Conservation (phyloP, 2,113 vertebrate species). For the Otocyon megalotis region DNA sequence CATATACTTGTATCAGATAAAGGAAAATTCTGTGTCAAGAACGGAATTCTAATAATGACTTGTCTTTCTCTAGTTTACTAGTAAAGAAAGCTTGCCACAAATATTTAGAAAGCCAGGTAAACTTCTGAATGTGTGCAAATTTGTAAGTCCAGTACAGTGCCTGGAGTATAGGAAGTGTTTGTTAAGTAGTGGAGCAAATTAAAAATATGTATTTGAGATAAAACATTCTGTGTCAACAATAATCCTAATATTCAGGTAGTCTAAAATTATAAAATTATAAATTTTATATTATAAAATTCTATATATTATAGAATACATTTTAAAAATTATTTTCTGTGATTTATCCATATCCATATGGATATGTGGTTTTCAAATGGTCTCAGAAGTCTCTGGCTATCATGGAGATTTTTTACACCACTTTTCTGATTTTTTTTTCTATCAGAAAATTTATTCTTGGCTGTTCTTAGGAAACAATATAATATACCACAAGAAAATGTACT, state of each 20-base stretch:
- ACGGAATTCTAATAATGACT: constrained; percentile 68
- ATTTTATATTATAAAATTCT: too few species aligned
- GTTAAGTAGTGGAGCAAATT: not conserved
- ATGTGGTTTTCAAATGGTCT: not conserved
- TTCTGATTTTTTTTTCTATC: not conserved
- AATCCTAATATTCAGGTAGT: not conserved
- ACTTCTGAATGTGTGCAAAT: not conserved
- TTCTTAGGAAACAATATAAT: not conserved
- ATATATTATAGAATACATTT: not conserved
- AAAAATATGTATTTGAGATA: not conserved
- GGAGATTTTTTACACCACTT: not conserved
- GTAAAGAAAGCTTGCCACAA: constrained; percentile 48
- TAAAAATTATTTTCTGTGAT: not conserved
- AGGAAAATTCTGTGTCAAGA: constrained; percentile 60
- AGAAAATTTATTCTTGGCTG: not conserved
- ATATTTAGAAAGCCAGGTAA: not conserved
- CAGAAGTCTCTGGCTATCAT: not conserved
- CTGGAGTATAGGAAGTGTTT: not conserved
- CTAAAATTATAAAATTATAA: not conserved
- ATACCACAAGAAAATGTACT: not conserved
- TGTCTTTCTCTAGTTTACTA: constrained; percentile 45
- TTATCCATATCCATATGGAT: not conserved
- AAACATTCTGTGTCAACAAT: not conserved
- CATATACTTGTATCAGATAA: constrained; percentile 47
- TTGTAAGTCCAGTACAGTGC: not conserved